Evolutionary conservation across 2,888 invertebrate genomes (phyloP), one percentile per base, ranked within the genome.

Genomic region (Euphydryas editha): DNA sequence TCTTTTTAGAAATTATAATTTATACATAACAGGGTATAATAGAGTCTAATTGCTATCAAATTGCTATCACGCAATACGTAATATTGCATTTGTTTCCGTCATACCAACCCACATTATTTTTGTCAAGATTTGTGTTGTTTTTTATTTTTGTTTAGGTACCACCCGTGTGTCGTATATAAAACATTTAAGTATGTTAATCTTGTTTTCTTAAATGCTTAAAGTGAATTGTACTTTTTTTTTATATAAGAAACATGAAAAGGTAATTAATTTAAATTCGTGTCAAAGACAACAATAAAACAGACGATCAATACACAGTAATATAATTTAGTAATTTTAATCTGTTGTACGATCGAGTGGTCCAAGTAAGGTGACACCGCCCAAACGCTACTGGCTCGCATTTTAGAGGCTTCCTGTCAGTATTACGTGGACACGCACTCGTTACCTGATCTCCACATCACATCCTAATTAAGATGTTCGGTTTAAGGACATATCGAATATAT

Each of bases 321-420:
- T 59, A 60, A 60, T 65, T 60, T 47, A 47, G 46, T 57, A 54
- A 63, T 70, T 64, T 65, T 62, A 68, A 68, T 63, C 67, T 39
- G 61, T 59, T 62, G 42, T 57, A 21, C 46, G 71, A 46, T 39
- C 46, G 71, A 67, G 69, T 70, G 72, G 70, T 72, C 70, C 78
- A 65, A 58, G 88, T 70, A 85, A 91, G 82, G 72, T 70, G 85
- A 91, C 85, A 90, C 90, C 90, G 79, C 83, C 86, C 79, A 86
- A 89, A 87, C 78, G 90, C 92, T 92, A 92, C 92, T 85, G 90
- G 80, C 78, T 73, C 78, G 90, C 92, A 91, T 86, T 90, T 86
- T 76, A 81, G 85, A 78, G 92, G 92, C 89, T 92, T 92, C 81
- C 74, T 68, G 72, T 68, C 69, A 70, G 73, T 75, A 82, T 86